Base-by-base conservation (phyloP, 2,113 vertebrate genomes). In the Suricata suricatta region DNA sequence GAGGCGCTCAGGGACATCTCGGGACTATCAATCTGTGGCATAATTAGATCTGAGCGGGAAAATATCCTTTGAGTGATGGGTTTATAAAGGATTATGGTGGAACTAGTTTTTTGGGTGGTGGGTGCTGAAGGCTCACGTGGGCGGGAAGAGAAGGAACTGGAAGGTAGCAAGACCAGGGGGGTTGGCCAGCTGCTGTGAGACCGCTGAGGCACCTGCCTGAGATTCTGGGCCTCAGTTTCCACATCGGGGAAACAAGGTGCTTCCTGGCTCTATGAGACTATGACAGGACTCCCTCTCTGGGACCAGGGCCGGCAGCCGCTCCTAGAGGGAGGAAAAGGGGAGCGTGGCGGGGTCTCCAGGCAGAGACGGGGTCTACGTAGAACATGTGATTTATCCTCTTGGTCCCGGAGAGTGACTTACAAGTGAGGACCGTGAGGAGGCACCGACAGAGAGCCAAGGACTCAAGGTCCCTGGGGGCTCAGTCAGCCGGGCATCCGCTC, bases 121-220 rank as follows among this genome's bases (percentile, higher is more conserved):
- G 7, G 41, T 44, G 29, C 44, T 50, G 9, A n/a, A 89, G 31
- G 82, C 71, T 89, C 25, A 38, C 25, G 33, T 2, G 31, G 29
- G 2, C 27, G 54, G 82, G 38, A 35, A 64, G 52, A 35, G 8
- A 41, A 27, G 44, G 50, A 41, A 57, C 17, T 23, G 54, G 66
- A 27, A 23, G 14, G 6, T 0, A 11, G n/a, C 47, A 10, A 25
- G 84, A 14, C 4, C 0, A 15, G 52, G 19, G n/a, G 0, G 3
- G 94, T 16, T n/a, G 54, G 41, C 21, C 2, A 19, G 0, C 44
- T 0, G 6, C 72, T 23, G 12, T 29, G 14, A 10, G 21, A n/a
- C 31, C 0, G 41, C 0, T 4, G 52, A 1, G 17, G 23, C 90
- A 17, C 93, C 0, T 0, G 35, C 47, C 17, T 15, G 23, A 5